These are phyloP conservation scores for Athalia rosae DNA, from an alignment of 2,888 invertebrate species.

Conservation along the genomic window DNA sequence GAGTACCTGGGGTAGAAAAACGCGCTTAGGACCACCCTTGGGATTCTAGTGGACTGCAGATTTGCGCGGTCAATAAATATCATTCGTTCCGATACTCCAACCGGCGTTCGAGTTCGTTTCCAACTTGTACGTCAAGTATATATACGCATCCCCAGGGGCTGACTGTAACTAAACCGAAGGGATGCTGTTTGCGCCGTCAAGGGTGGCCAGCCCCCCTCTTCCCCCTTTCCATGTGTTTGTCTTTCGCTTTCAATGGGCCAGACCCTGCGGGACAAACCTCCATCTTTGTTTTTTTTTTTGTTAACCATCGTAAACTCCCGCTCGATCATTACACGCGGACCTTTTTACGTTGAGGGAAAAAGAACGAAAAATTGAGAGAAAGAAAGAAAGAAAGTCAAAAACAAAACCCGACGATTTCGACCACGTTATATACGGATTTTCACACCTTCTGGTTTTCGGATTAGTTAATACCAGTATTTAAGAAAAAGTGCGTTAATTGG, in stretches of 20 bases:
- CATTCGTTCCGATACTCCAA: slow-evolving; percentile 73
- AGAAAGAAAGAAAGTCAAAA: background rate
- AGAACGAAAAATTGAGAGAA: background rate
- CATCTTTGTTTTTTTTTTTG: slow-evolving; percentile 29
- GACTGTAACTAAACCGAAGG: slow-evolving; percentile 64
- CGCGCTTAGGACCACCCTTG: slow-evolving; percentile 68
- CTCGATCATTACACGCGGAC: background rate
- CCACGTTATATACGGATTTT: background rate
- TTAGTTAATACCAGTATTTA: too few relatives aligned
- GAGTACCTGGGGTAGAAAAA: slow-evolving; percentile 49
- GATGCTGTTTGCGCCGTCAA: slow-evolving; percentile 57
- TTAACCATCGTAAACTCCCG: slow-evolving; percentile 2
- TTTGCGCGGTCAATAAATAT: slow-evolving; percentile 73
- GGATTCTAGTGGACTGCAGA: slow-evolving; percentile 68
- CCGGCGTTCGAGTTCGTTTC: slow-evolving; percentile 26
- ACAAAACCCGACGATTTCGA: background rate
- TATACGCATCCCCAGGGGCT: slow-evolving; percentile 44
- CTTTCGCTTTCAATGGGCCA: slow-evolving; percentile 45
- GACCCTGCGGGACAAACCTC: background rate
- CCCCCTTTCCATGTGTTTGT: slow-evolving; percentile 52
- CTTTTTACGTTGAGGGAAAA: too few relatives aligned
- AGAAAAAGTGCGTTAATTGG: too few relatives aligned
- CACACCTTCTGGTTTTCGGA: background rate
- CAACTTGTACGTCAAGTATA: background rate
- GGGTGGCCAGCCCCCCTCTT: slow-evolving; percentile 26